Evolutionary conservation across 2,113 vertebrate genomes (phyloP), one percentile per base, ranked within the genome.

Genomic region (Falcunculus frontatus): DNA sequence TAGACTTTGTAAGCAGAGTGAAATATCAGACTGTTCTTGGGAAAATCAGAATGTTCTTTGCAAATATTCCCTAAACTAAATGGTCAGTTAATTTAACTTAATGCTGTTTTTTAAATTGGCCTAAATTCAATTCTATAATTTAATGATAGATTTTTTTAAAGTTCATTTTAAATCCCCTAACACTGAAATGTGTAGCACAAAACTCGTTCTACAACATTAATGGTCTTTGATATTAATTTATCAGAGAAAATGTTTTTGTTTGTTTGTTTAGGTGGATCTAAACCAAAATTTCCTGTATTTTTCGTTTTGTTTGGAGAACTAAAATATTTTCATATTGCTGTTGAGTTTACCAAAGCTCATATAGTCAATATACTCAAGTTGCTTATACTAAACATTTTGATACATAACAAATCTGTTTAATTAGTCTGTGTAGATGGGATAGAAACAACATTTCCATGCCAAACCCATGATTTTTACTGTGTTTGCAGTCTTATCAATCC

Each of bases 401-500:
- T 91, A 63, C 49, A 53, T 89, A 87, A 10, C 42, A 69, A 89
- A 67, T 47, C 44, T 55, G 20, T 93, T 91, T 72, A 82, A 59
- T 92, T 64, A 70, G 55, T 90, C 81, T 49, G 35, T 56, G 41
- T 62, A 63, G 79, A 77, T 19, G 46, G 41, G 39, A 53, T 52
- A 62, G 33, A 79, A 83, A 12, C 72, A 75, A 20, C 17, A 26
- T 81, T 88, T 88, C 55, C 23, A 20, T 93, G 57, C 68, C 52
- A 92, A 92, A 52, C 16, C 27, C 18, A 6, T 75, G 50, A n/a
- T 91, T 91, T 89, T 88, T 76, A 37, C 79, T 53, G 29, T 95
- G 73, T 96, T 93, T 92, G 55, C 67, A 83, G 79, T 91, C 57
- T 78, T 19, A 13, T 90, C 85, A 79, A 32, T 95, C 87, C 78